These are phyloP conservation scores for Melipona bicolor DNA, from an alignment of 2,888 invertebrate species.

Conservation along the genomic window DNA sequence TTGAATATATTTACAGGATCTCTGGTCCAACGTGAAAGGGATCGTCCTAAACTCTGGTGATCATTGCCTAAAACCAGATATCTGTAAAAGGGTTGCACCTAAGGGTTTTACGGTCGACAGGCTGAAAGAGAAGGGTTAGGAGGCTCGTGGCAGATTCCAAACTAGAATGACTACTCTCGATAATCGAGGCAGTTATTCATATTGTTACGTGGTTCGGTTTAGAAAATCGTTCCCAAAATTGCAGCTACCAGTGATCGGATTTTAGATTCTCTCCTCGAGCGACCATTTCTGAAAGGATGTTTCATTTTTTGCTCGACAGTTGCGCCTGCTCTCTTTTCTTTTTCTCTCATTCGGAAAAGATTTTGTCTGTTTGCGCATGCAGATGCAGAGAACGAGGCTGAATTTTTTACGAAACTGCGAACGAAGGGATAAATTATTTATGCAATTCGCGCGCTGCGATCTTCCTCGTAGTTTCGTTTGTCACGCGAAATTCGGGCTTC, in stretches of 20 bases:
- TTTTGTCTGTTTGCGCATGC: background rate
- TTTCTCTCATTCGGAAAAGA: background rate
- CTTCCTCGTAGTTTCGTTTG: background rate
- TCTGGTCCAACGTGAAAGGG: slow-evolving; percentile 55
- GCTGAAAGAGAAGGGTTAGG: slow-evolving; percentile 67
- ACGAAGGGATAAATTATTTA: slow-evolving; percentile 3
- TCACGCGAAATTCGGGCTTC: background rate
- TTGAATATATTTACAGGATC: too few species aligned
- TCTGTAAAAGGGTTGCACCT: slow-evolving; percentile 68
- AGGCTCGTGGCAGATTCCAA: slow-evolving; percentile 61
- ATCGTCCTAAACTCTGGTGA: slow-evolving; percentile 59
- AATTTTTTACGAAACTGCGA: background rate
- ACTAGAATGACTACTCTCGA: slow-evolving; percentile 65
- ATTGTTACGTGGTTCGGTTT: slow-evolving; percentile 24
- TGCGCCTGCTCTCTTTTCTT: background rate
- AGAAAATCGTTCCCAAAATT: slow-evolving; percentile 2
- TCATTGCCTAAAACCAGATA: slow-evolving; percentile 64
- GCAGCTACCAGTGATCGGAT: background rate
- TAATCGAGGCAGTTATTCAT: slow-evolving; percentile 57
- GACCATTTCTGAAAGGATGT: background rate
- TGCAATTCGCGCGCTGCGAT: background rate
- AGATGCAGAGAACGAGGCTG: background rate
- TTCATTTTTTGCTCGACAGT: background rate
- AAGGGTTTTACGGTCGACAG: slow-evolving; percentile 55
- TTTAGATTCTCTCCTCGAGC: background rate